These are phyloP conservation scores for Pollenia amentaria DNA, from an alignment of 2,888 invertebrate species.

Conservation along the genomic window DNA sequence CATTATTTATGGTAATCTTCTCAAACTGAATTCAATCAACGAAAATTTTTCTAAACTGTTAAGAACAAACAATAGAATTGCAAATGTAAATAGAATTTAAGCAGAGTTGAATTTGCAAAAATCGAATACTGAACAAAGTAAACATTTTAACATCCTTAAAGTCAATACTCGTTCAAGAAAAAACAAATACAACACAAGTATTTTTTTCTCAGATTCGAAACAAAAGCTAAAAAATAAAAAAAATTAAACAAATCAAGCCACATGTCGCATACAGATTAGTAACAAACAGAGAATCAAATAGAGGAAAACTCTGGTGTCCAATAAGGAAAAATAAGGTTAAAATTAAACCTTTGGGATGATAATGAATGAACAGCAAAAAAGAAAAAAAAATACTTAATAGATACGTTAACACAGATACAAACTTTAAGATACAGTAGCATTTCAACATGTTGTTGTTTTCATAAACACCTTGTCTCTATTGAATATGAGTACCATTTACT, in stretches of 20 bases:
- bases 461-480: conserved; percentile 68
- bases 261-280: conserved; percentile 78
- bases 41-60: conserved; percentile 71
- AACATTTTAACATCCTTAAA: conserved; percentile 81
- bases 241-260: conserved; percentile 63
- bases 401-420: conserved; percentile 23
- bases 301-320: conserved; percentile 53
- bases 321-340: conserved; percentile 62
- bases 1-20: conserved; percentile 81
- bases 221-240: conserved; percentile 11
- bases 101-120: conserved; percentile 57
- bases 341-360: conserved; percentile 75
- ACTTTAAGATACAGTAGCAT: conserved; percentile 54
- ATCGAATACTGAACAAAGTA: conserved; percentile 65
- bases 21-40: conserved; percentile 75
- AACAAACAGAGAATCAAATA: conserved; percentile 54
- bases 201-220: conserved; percentile 48
- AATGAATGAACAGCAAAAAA: conserved; percentile 53
- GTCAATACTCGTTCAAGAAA: conserved; percentile 75
- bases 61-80: conserved; percentile 63
- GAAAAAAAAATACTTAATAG: not conserved
- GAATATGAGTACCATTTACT: conserved; percentile 6
- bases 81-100: conserved; percentile 53
- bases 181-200: conserved; percentile 8
- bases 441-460: conserved; percentile 43